phyloP scores from a whole-genome alignment of 2,797 vertebrate genomes.

The Hemitrygon akajei region DNA sequence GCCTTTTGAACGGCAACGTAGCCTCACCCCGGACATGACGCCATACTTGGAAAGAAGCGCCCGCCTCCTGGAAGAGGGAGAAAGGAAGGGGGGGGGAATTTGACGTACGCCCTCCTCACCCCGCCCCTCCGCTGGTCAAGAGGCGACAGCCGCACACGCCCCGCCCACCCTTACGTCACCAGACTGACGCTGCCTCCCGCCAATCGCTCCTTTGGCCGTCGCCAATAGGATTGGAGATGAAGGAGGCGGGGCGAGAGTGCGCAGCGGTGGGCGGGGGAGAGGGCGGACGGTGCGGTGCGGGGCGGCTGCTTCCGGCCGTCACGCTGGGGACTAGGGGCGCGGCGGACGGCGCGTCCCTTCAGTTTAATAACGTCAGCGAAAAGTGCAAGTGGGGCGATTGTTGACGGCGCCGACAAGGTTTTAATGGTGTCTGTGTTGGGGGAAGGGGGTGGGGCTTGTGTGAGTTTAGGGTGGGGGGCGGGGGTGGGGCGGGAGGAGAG shows the following conservation, averaged over 20 bases:
- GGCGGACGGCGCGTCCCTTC: constrained; percentile 24
- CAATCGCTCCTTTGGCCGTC: not conserved
- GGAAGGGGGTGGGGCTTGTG: not conserved
- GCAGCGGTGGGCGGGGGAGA: constrained; percentile 43
- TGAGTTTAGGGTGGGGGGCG: not conserved
- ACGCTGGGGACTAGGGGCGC: not conserved
- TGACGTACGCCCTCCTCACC: not conserved
- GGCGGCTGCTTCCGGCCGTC: not conserved
- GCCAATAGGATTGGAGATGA: not conserved
- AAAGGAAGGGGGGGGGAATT: not conserved
- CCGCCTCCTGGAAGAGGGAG: not conserved
- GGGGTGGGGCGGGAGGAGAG: not conserved
- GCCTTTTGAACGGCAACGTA: too few relatives aligned
- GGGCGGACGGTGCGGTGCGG: not conserved
- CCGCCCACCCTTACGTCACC: not conserved
- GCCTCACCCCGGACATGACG: not conserved
- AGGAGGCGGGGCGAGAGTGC: not conserved
- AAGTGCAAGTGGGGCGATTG: constrained; percentile 35
- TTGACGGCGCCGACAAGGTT: constrained; percentile 27
- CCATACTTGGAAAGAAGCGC: not conserved
- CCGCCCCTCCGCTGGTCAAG: too few relatives aligned
- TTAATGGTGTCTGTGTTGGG: constrained; percentile 24
- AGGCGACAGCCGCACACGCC: too few relatives aligned
- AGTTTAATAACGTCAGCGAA: constrained; percentile 36
- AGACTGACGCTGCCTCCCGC: not conserved